Conservation (phyloP, 2,888 invertebrate species). For the Cantharis nigra region DNA sequence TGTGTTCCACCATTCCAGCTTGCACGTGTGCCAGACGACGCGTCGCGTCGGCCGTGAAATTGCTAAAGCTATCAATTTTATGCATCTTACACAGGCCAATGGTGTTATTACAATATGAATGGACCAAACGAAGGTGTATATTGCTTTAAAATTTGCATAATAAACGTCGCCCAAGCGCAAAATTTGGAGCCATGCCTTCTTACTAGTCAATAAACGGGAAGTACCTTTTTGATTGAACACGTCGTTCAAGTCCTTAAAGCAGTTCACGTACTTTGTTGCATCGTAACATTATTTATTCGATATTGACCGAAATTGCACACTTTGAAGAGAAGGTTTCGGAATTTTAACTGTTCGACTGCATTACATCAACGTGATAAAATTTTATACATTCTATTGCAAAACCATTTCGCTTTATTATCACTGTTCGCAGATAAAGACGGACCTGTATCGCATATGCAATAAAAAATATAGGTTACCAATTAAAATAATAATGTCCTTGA, state of each 20-base stretch:
- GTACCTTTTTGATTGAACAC: conserved; percentile 32
- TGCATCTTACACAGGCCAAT: conserved; percentile 49
- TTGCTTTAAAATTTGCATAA: conserved; percentile 43
- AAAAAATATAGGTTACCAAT: background rate
- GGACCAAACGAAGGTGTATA: conserved; percentile 42
- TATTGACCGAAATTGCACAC: conserved; percentile 25
- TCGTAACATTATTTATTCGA: conserved; percentile 23
- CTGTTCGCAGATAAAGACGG: background rate
- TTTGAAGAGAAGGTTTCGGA: conserved; percentile 9
- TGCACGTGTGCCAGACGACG: conserved; percentile 31
- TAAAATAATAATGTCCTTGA: background rate
- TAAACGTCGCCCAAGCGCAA: conserved; percentile 34
- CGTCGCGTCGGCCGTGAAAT: conserved; percentile 42
- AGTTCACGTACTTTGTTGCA: conserved; percentile 27
- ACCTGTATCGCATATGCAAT: background rate
- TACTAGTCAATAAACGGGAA: conserved; percentile 20
- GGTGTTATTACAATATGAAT: conserved; percentile 49
- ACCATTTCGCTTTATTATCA: background rate
- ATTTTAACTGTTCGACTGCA: conserved; percentile 17
- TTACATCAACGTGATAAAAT: conserved; percentile 38
- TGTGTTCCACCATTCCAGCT: conserved; percentile 35
- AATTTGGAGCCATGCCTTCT: conserved; percentile 33
- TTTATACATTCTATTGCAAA: conserved; percentile 35
- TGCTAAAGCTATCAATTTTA: conserved; percentile 51
- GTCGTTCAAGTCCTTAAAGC: conserved; percentile 30